A percentile compares a stretch with the other conserved stretches of the same genome.
phyloP scores from a whole-genome alignment of 2,113 vertebrate genomes.

The Zosterops japonicus region DNA sequence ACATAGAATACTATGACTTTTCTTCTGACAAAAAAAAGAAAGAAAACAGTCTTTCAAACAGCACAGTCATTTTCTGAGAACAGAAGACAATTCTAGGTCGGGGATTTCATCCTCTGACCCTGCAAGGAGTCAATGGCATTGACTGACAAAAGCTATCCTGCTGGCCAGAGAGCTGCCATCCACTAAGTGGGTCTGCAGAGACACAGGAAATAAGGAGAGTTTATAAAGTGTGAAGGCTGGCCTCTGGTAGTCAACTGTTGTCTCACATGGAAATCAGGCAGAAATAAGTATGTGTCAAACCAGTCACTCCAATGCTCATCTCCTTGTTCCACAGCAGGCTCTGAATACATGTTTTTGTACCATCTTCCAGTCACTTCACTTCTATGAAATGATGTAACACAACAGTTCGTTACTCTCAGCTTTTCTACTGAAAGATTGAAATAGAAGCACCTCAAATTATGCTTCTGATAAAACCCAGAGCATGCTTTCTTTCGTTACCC shows the following conservation, averaged over 20 bases:
- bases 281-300: neutral
- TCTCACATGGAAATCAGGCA: neutral
- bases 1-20: neutral
- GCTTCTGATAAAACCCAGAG: neutral
- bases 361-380: neutral
- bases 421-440: constrained; percentile 2
- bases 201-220: neutral
- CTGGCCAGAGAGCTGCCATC: neutral
- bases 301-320: neutral
- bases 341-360: neutral
- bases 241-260: neutral
- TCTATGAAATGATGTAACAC: neutral
- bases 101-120: neutral
- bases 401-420: neutral
- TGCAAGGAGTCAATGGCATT: neutral
- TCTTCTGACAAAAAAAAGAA: neutral
- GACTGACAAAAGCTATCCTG: neutral
- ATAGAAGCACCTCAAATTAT: constrained; percentile 17
- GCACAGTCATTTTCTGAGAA: neutral
- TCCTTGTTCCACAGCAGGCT: neutral
- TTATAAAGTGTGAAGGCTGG: neutral
- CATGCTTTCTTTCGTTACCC: accelerated
- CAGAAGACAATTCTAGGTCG: neutral
- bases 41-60: neutral
- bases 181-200: neutral